A percentile compares a stretch with the other conserved stretches of the same genome.
Evolutionary conservation across 2,113 vertebrate genomes (phyloP).

Genomic region (Mormoops blainvillei): DNA sequence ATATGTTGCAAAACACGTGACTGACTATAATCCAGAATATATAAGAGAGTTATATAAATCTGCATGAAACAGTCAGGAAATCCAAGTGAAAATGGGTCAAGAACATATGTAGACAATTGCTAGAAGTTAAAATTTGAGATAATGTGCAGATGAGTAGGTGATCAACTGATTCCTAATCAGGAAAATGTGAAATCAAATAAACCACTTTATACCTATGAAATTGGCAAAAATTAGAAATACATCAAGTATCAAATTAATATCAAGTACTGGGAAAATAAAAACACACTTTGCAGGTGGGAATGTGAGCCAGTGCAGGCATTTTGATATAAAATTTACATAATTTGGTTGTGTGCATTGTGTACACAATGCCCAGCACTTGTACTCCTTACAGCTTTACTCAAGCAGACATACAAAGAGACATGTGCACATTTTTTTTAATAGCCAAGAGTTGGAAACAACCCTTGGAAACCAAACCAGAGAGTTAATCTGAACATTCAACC

Average conservation of each 20-base stretch:
- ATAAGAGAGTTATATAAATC: neutral
- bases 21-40: neutral
- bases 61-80: neutral
- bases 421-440: neutral
- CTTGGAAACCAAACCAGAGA: neutral
- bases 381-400: neutral
- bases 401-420: neutral
- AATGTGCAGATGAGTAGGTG: neutral
- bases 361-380: neutral
- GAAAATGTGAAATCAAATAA: neutral
- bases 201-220: neutral
- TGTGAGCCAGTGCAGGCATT: neutral
- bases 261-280: neutral
- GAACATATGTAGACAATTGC: neutral
- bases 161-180: neutral
- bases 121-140: neutral
- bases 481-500: conserved; percentile 22
- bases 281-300: neutral
- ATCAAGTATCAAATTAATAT: neutral
- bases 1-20: neutral
- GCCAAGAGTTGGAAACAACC: neutral
- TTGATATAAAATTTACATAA: neutral
- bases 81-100: neutral
- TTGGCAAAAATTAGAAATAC: neutral
- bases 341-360: neutral